Evolutionary conservation across 2,113 vertebrate genomes (phyloP), one percentile per base, ranked within the genome.

Genomic region (Beaufortia kweichowensis): DNA sequence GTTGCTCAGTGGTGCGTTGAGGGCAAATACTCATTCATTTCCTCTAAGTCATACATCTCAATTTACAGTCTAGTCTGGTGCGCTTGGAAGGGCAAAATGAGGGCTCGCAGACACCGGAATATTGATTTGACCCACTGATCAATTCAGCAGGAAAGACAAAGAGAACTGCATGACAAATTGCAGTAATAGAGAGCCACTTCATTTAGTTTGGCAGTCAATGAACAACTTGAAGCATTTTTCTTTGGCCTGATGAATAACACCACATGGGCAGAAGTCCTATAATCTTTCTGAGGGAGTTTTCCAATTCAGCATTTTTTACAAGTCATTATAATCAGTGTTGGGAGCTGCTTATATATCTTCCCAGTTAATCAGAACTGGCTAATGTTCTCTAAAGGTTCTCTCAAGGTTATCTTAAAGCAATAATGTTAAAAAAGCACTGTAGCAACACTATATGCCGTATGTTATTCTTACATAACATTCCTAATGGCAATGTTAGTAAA

Each of bases 131-230:
- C 79, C 80, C 29, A 80, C 77, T 35, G 74, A 86, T 89, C 78
- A 84, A 81, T 87, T 79, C 83, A 76, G 1, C 53, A 88, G 90
- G 90, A 87, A 85, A 86, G 90, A 90, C 92, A 90, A 90, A 89
- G 90, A 91, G 82, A 86, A 92, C 88, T 91, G 87, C 79, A 85
- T 82, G 72, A 87, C 56, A 69, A 69, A 69, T 15, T 53, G 64
- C n/a, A 73, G 60, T 79, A 75, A 28, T 43, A 53, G 64, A 69
- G 6, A 55, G 31, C n/a, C 67, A 55, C 29, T 15, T 55, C 24
- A 80, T 75, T 62, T 68, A 53, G 56, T 31, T 17, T 63, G 31
- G 41, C 21, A 39, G 43, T 33, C 39, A 43, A 61, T 79, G 19
- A 68, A 75, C 6, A 10, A 23, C 26, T 57, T 2, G 14, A 24